Base-by-base conservation (phyloP, 2,797 vertebrate species). In the Pitangus sulphuratus region DNA sequence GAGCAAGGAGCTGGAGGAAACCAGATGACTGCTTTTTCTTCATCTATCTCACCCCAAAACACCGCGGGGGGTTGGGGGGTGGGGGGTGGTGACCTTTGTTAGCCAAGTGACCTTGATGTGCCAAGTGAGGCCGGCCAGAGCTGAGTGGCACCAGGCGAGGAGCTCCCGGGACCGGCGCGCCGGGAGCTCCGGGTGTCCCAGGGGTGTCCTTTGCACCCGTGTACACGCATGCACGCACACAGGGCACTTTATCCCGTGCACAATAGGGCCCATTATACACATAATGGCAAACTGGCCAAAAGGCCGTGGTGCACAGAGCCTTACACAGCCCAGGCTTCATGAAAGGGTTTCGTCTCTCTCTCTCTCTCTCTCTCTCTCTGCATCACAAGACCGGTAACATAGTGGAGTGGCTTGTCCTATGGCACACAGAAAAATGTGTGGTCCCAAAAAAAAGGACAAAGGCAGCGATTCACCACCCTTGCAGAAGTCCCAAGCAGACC, bases 291-390 rank as follows among this genome's bases (percentile, higher is more conserved):
- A 65, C 0, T 80, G 81, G 77, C 78, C 95, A 89, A 53, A 87
- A 89, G 93, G 78, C 86, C 3, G 4, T 19, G 30, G 75, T 1
- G 11, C 20, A 76, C 93, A 89, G 90, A 90, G 88, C 71, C 57
- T 9, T 50, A 76, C 65, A 66, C 57, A 83, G 87, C 47, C 48
- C 42, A 10, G 86, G 66, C 76, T 44, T 47, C 61, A 3, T 90
- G 90, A 86, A 95, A 91, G 62, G 87, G 69, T 90, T 97, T 87
- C 80, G 81, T 95, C 90, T 48, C 47, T 48, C 45, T 24, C 42
- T 20, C 40, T 40, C 39, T 39, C 39, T 15, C 39, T 42, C 47
- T 60, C 58, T 95, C 90, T 87, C 77, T 50, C 51, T 89, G 39
- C 57, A 90, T 93, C 74, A 74, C 94, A 87, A 95, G 96, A 84